phyloP scores from a whole-genome alignment of 1,140 invertebrate species.

The Thereuonema tuberculata region DNA sequence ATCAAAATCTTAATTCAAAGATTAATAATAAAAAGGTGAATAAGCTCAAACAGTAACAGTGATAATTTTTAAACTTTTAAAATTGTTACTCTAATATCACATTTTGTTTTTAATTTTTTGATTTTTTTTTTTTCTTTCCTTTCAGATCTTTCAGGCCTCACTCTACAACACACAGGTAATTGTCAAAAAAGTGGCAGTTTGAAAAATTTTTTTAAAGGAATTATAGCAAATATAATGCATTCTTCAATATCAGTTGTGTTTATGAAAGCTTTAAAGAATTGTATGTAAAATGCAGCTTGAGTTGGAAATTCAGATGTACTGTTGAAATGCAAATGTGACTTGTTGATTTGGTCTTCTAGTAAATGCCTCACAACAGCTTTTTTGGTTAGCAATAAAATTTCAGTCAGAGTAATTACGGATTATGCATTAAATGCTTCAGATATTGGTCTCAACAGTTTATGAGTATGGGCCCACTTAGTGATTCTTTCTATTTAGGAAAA shows the following conservation, averaged over 20 bases:
- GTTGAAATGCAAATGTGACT: not conserved
- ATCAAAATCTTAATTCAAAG: no score
- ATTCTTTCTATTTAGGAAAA: no score
- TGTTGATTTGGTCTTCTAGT: not conserved
- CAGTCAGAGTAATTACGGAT: no score
- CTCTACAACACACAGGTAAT: constrained; percentile 56
- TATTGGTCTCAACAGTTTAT: no score
- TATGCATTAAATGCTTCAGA: no score
- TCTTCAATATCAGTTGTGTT: not conserved
- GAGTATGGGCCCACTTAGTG: no score
- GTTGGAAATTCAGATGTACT: not conserved
- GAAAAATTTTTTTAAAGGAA: not conserved
- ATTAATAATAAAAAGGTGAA: no score
- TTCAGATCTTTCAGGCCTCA: constrained; percentile 59
- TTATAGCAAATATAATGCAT: not conserved
- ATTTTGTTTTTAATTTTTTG: not conserved
- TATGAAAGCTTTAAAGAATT: not conserved
- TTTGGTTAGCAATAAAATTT: no score
- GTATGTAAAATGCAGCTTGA: not conserved
- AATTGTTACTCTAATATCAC: no score
- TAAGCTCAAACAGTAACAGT: no score
- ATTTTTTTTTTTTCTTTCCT: constrained; percentile 5
- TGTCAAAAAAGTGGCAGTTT: not conserved
- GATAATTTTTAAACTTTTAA: no score
- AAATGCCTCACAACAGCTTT: not conserved